Evolutionary conservation across 35 echinoderm and acorn worm species (phyloP).

Genomic region (Apostichopus parvimensis): DNA sequence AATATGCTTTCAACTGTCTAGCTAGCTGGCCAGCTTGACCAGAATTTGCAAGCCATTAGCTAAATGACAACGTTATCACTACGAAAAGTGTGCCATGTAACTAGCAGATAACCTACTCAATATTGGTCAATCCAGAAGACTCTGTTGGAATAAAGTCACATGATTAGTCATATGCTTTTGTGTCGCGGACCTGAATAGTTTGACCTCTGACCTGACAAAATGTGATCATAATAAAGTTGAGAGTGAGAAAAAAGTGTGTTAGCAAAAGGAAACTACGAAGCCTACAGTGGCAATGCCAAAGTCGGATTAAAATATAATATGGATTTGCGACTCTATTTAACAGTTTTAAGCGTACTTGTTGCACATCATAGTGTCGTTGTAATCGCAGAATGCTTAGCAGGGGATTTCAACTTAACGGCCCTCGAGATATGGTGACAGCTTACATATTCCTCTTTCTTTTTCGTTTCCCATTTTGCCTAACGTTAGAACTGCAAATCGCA

Average conservation of each 20-base stretch:
- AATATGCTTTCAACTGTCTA: no score
- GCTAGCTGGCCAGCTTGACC: no score
- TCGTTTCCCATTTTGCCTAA: neutral
- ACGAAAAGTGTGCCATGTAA: no score
- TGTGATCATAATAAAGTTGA: no score
- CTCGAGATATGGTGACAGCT: neutral
- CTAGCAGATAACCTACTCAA: neutral
- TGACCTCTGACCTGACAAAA: neutral
- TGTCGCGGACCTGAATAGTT: neutral
- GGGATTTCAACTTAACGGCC: neutral
- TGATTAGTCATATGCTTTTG: slow-evolving; percentile 34
- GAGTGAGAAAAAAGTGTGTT: neutral
- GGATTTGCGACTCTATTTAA: slow-evolving; percentile 2
- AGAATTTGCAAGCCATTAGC: no score
- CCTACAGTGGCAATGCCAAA: no score
- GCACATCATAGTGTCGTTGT: neutral
- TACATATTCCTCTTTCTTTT: neutral
- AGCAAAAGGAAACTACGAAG: neutral
- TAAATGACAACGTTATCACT: no score
- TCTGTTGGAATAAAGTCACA: neutral
- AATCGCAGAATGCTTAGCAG: slow-evolving; percentile 2
- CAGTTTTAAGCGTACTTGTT: neutral
- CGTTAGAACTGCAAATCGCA: no score
- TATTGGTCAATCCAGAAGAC: neutral
- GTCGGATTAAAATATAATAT: neutral